Evolutionary conservation across 1,140 invertebrate species (phyloP), one percentile per base, ranked within the genome.

Genomic region (Ctenoplectra terminalis): DNA sequence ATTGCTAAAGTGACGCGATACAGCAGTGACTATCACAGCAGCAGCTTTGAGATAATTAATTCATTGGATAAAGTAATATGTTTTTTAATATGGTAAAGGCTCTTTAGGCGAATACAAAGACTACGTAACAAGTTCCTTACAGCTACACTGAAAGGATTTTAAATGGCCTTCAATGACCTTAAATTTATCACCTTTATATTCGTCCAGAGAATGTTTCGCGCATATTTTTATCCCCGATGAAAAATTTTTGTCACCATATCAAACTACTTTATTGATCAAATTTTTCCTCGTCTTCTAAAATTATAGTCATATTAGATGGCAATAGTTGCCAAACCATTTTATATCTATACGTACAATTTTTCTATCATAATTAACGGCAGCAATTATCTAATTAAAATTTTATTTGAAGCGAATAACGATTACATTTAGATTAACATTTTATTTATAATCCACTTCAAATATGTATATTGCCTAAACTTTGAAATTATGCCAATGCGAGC

Each of bases 391-490:
- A 20, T 23, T 31, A 48, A 52, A 70, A 52, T 52, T 50, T 34
- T 7, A 50, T 34, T 31, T n/a, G n/a, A 37, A 52, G 20, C 5
- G 6, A 50, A 37, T 37, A n/a, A 20, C 43, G 31, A 48, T 11
- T 52, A 34, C 17, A 20, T 67, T 67, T 46, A 46, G 1, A 26
- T 9, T 31, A 69, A 23, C 4, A 31, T n/a, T 50, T 69, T 20
- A 34, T 34, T 50, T 69, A 29, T 50, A 23, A 69, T 34, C 46
- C 46, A 7, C 52, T 11, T 69, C 15, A 37, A 71, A 71, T 37
- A 26, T n/a, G n/a, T n/a, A n/a, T n/a, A 56, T 71, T 13, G 67
- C 67, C 66, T 71, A 56, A 52, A 40, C 34, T 54, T 20, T 34
- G 13, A 54, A 54, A 54, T 26, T 40, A 71, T 56, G 31, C 67